A percentile compares a stretch with the other conserved stretches of the same genome.
These are phyloP conservation scores for Nycticorax nycticorax DNA, from an alignment of 2,113 vertebrate species.

Conservation along the genomic window DNA sequence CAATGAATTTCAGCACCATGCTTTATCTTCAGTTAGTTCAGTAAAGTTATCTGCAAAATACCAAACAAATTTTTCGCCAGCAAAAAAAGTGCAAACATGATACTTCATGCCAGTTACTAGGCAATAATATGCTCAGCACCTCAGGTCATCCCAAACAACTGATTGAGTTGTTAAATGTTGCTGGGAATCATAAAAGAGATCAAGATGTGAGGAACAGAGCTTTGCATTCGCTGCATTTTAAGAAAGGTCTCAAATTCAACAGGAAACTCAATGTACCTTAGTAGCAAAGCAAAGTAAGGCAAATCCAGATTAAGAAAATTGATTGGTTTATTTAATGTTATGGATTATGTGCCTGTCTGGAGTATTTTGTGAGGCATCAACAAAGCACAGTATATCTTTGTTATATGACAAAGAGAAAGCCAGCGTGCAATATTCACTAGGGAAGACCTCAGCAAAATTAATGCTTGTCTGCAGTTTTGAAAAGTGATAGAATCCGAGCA, in stretches of 20 bases:
- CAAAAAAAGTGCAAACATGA: background rate
- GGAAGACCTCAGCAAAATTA: background rate
- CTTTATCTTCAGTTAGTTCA: background rate
- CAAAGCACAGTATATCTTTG: background rate
- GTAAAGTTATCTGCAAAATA: background rate
- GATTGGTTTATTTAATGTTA: background rate
- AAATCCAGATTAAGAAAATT: background rate
- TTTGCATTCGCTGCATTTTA: background rate
- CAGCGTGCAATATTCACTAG: background rate
- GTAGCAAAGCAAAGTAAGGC: background rate
- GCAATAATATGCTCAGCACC: background rate
- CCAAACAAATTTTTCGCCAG: background rate
- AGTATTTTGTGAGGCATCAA: background rate
- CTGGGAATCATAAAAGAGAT: background rate
- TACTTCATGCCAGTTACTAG: background rate
- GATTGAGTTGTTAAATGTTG: background rate
- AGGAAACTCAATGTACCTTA: background rate
- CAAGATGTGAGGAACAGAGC: background rate
- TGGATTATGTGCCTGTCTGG: background rate
- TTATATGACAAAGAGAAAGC: background rate
- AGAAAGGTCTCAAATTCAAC: background rate
- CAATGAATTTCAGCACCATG: background rate
- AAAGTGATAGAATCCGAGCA: background rate
- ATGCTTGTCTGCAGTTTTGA: fast-evolving
- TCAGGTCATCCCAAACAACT: background rate